Conservation (phyloP, 2,888 invertebrate species). For the Rosalia funebris region DNA sequence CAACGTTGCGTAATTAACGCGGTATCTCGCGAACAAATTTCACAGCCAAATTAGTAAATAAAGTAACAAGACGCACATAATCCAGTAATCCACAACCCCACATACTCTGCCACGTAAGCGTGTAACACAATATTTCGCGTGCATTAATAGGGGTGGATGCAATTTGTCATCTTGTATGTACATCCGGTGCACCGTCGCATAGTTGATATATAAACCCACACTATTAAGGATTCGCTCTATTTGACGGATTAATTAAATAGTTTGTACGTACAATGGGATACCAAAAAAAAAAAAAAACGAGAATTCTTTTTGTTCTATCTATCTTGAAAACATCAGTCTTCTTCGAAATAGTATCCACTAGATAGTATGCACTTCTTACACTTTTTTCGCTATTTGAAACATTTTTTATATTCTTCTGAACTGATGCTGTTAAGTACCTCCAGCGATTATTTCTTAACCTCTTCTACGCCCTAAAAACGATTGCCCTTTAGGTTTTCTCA, state of each 20-base stretch:
- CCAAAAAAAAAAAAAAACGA: too few relatives aligned
- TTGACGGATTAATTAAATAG: not conserved
- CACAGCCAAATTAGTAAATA: not conserved
- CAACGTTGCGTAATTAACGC: not conserved
- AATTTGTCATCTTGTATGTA: constrained; percentile 26
- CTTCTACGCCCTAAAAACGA: too few relatives aligned
- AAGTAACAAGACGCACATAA: constrained; percentile 15
- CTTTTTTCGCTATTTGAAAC: too few relatives aligned
- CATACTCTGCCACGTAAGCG: constrained; percentile 22
- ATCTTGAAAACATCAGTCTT: too few relatives aligned
- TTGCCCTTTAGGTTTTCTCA: too few relatives aligned
- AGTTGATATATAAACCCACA: constrained; percentile 14
- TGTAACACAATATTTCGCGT: constrained; percentile 30
- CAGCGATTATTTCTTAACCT: too few relatives aligned
- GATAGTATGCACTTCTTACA: too few relatives aligned
- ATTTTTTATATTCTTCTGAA: too few relatives aligned
- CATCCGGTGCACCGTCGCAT: constrained; percentile 20
- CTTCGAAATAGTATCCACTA: too few relatives aligned
- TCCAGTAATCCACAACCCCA: constrained; percentile 22
- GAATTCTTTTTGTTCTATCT: too few relatives aligned
- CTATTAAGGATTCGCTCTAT: not conserved
- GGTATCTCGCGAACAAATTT: not conserved
- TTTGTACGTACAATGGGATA: too few relatives aligned
- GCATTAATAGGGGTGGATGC: constrained; percentile 20
- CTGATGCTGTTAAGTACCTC: too few relatives aligned